These are phyloP conservation scores for Zingel zingel DNA, from an alignment of 2,113 vertebrate genomes.

Conservation along the genomic window DNA sequence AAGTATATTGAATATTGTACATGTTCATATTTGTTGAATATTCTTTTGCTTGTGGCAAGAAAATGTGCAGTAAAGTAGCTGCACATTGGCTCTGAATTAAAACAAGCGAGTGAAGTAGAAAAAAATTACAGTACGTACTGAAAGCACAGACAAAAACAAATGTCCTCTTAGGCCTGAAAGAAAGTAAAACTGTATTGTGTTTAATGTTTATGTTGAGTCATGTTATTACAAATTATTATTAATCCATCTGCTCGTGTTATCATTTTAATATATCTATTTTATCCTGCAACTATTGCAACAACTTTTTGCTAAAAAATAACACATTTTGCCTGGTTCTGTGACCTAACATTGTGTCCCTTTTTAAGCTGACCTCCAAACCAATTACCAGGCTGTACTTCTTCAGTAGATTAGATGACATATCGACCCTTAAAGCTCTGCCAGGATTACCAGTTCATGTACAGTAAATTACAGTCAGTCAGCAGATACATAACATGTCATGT, in stretches of 20 bases:
- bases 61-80: not conserved
- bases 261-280: not conserved
- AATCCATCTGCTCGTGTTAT: not conserved
- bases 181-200: not conserved
- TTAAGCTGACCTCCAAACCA: slow-evolving; percentile 45
- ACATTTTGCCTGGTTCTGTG: not conserved
- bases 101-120: not conserved
- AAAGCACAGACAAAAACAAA: not conserved
- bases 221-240: too few relatives aligned
- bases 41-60: not conserved
- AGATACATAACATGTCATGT: not conserved
- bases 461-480: not conserved
- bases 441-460: slow-evolving; percentile 35
- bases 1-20: not conserved
- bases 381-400: slow-evolving; percentile 25
- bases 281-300: not conserved
- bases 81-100: not conserved
- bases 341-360: slow-evolving; percentile 8
- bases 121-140: not conserved
- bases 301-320: not conserved
- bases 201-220: not conserved
- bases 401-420: slow-evolving; percentile 18
- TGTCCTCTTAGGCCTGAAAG: not conserved
- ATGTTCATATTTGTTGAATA: not conserved
- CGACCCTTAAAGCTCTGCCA: not conserved